Conservation (phyloP, 2,888 invertebrate genomes). For the Tiliacea citrago region DNA sequence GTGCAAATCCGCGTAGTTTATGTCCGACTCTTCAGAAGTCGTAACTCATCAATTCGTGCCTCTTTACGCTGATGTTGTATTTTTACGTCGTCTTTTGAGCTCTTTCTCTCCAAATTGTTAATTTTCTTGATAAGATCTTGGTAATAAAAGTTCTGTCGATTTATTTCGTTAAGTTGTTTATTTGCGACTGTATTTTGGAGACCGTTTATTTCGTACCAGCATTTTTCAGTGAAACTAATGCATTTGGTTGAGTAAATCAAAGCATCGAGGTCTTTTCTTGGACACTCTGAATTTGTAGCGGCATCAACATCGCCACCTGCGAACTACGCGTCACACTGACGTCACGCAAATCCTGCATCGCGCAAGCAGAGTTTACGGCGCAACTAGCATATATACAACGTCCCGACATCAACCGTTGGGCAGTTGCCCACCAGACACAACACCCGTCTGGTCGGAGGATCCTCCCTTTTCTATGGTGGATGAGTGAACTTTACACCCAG, state of each 20-base stretch:
- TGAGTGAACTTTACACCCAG: too few species aligned
- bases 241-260: too few species aligned
- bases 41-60: conserved; percentile 59
- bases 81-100: conserved; percentile 49
- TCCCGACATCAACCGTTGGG: too few species aligned
- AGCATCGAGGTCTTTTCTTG: not conserved
- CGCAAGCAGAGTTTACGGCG: too few species aligned
- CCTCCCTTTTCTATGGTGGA: too few species aligned
- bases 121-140: conserved; percentile 55
- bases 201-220: not conserved
- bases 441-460: too few species aligned
- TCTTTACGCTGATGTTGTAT: conserved; percentile 51
- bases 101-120: conserved; percentile 56
- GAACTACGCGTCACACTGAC: too few species aligned
- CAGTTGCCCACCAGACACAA: too few species aligned
- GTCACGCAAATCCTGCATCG: too few species aligned
- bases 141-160: conserved; percentile 41
- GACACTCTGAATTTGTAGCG: not conserved
- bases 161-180: conserved; percentile 31
- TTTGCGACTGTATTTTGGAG: conserved; percentile 26
- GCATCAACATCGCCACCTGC: too few species aligned
- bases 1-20: conserved; percentile 32
- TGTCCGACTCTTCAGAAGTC: conserved; percentile 18
- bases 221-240: not conserved
- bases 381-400: too few species aligned